phyloP scores from a whole-genome alignment of 2,113 vertebrate species.

The Ciconia maguari region DNA sequence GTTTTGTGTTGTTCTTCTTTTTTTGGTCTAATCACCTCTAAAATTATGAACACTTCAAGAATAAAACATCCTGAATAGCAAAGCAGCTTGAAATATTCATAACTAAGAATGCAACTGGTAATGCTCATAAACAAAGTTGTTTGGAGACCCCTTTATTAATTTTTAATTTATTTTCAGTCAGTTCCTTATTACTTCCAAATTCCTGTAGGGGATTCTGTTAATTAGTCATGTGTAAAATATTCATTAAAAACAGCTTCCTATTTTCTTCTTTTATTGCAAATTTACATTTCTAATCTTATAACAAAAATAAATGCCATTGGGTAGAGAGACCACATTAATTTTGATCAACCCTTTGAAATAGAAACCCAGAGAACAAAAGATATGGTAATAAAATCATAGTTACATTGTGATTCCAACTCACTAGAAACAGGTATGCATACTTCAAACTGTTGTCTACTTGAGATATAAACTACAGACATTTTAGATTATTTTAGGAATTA shows the following conservation, averaged over 20 bases:
- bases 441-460: not conserved
- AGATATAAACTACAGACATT: not conserved
- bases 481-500: not conserved
- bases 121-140: constrained; percentile 82
- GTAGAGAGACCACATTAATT: constrained; percentile 76
- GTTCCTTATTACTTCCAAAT: constrained; percentile 81
- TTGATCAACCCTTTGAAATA: constrained; percentile 72
- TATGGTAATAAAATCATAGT: constrained; percentile 31
- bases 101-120: constrained; percentile 79
- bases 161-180: constrained; percentile 84
- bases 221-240: constrained; percentile 85
- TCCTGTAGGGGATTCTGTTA: constrained; percentile 81
- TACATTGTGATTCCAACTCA: constrained; percentile 10
- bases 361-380: constrained; percentile 59
- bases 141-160: constrained; percentile 83
- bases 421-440: not conserved
- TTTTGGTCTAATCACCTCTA: constrained; percentile 78
- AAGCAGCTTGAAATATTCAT: constrained; percentile 82
- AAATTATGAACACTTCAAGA: constrained; percentile 77
- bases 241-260: constrained; percentile 81
- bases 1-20: constrained; percentile 57
- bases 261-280: constrained; percentile 81
- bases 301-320: constrained; percentile 81
- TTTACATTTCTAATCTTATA: constrained; percentile 83
- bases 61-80: constrained; percentile 77